These are phyloP conservation scores for Madoqua kirkii DNA, from an alignment of 2,113 vertebrate species.

Conservation along the genomic window DNA sequence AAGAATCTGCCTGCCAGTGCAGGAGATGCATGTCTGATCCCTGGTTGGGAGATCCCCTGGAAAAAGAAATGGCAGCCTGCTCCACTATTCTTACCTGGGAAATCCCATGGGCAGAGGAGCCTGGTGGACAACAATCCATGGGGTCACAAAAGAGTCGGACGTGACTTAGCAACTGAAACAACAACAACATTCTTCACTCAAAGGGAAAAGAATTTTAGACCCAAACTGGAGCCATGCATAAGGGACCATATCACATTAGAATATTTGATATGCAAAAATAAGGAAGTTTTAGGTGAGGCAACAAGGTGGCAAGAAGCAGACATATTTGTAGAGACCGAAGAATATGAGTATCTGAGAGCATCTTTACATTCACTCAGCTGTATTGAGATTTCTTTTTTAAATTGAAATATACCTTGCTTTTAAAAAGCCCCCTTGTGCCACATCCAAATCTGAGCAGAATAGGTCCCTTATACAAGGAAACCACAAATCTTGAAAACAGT, in stretches of 20 bases:
- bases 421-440: constrained; percentile 56
- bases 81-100: not conserved
- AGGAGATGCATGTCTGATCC: not conserved
- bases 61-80: not conserved
- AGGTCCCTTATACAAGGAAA: constrained; percentile 66
- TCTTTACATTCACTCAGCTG: not conserved
- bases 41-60: not conserved
- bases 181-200: not conserved
- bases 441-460: constrained; percentile 58
- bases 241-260: not conserved
- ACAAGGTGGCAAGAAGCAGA: not conserved
- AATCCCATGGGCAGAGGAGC: not conserved
- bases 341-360: not conserved
- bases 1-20: not conserved
- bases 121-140: not conserved
- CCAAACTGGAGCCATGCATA: not conserved
- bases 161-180: not conserved
- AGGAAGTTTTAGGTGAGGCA: not conserved
- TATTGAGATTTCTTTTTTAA: not conserved
- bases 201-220: not conserved
- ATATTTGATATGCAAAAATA: not conserved
- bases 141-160: not conserved
- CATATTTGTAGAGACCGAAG: not conserved
- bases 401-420: not conserved
- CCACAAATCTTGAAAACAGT: constrained; percentile 53